Percentiles rank a stretch among this genome's conserved stretches.
These are phyloP conservation scores for Sminthopsis crassicaudata DNA, from an alignment of 2,113 vertebrate species.

Conservation along the genomic window DNA sequence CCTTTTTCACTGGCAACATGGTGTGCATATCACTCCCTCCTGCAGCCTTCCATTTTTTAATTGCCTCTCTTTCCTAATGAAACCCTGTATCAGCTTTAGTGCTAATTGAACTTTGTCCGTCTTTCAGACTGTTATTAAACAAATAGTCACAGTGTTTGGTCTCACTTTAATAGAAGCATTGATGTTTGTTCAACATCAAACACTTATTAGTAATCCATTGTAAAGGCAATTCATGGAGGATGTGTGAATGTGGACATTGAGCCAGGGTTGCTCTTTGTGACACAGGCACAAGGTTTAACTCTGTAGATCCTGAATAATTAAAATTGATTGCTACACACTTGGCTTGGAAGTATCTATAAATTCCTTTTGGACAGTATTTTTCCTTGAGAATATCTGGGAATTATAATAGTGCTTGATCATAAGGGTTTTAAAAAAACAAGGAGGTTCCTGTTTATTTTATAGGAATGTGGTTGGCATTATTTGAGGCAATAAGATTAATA, in stretches of 20 bases:
- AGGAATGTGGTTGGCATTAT: neutral
- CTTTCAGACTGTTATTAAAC: constrained; percentile 78
- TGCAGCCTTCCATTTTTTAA: constrained; percentile 60
- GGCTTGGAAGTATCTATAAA: constrained; percentile 2
- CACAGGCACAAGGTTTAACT: constrained; percentile 63
- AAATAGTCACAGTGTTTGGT: constrained; percentile 77
- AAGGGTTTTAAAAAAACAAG: neutral
- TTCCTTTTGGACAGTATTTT: neutral
- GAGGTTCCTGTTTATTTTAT: neutral
- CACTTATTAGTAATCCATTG: constrained; percentile 77
- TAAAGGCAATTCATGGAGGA: constrained; percentile 77
- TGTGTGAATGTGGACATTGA: constrained; percentile 70
- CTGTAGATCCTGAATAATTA: constrained; percentile 48
- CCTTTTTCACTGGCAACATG: constrained; percentile 57
- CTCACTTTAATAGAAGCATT: constrained; percentile 74
- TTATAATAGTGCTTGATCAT: neutral
- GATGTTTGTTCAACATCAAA: constrained; percentile 80
- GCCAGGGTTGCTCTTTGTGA: constrained; percentile 52
- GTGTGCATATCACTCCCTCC: constrained; percentile 63
- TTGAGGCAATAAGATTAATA: constrained; percentile 27
- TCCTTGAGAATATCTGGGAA: neutral
- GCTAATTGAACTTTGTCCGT: constrained; percentile 77
- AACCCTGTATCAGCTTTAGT: constrained; percentile 58
- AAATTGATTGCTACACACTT: constrained; percentile 49
- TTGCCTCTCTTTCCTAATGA: constrained; percentile 66